Evolutionary conservation across 2,113 vertebrate species (phyloP).

Genomic region (Rhinolophus ferrumequinum): DNA sequence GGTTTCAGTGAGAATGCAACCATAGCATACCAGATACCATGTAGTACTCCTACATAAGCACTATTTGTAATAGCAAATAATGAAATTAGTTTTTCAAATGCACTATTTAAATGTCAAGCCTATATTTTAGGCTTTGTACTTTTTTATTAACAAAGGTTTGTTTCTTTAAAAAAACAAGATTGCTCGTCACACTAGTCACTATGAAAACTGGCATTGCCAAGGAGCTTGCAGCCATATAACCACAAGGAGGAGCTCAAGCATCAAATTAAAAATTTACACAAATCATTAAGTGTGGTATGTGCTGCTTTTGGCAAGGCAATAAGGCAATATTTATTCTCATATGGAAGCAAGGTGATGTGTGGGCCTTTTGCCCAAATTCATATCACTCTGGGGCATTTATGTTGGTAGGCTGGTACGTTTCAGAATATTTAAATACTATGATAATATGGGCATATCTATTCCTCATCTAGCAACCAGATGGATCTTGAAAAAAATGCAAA

Average conservation of each 20-base stretch:
- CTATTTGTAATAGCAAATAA: background rate
- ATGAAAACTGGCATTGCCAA: background rate
- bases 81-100: background rate
- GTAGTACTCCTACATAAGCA: no score
- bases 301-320: background rate
- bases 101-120: background rate
- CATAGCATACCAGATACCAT: background rate
- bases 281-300: background rate
- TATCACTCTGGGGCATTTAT: background rate
- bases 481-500: slow-evolving; percentile 15
- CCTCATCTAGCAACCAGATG: background rate
- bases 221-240: background rate
- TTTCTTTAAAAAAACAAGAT: background rate
- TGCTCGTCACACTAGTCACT: background rate
- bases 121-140: background rate
- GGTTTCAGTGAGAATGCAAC: background rate
- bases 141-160: background rate
- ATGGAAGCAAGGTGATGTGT: background rate
- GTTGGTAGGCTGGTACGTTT: background rate
- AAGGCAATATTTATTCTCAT: background rate
- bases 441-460: background rate
- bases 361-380: slow-evolving; percentile 17
- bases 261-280: slow-evolving; percentile 67
- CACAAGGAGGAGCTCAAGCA: slow-evolving; percentile 87
- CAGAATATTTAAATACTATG: slow-evolving; percentile 37